phyloP scores from a whole-genome alignment of 2,113 vertebrate genomes.

The Silurus asotus region DNA sequence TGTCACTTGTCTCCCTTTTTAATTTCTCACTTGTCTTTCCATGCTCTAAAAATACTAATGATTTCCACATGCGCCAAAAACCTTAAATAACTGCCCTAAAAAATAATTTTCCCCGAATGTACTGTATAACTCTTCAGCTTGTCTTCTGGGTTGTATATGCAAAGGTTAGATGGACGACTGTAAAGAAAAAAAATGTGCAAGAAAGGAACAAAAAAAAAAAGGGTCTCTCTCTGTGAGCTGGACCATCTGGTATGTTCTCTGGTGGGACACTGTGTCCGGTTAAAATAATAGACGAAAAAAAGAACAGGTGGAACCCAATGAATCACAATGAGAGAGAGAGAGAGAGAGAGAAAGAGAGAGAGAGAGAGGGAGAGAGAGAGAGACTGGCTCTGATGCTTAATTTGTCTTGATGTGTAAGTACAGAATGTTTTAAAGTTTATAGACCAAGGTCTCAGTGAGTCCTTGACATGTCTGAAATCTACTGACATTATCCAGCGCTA shows the following conservation, averaged over 20 bases:
- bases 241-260: slow-evolving; percentile 39
- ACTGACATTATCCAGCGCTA: background rate
- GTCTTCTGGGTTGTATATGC: slow-evolving; percentile 21
- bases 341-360: background rate
- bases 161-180: slow-evolving; percentile 24
- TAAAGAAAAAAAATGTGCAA: background rate
- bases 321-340: background rate
- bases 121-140: slow-evolving; percentile 18
- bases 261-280: slow-evolving; percentile 13
- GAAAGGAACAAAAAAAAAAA: slow-evolving; percentile 1
- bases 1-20: background rate
- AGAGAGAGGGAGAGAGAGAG: background rate
- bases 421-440: background rate
- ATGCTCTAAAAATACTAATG: background rate
- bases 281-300: background rate
- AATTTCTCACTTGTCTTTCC: background rate
- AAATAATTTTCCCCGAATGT: slow-evolving; percentile 17
- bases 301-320: background rate
- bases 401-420: background rate
- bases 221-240: background rate
- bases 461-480: background rate
- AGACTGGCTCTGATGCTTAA: background rate
- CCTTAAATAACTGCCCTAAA: background rate
- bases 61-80: background rate
- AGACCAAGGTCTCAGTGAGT: background rate